Percentiles rank a stretch among this genome's conserved stretches.
phyloP scores from a whole-genome alignment of 2,888 invertebrate species.

The Sinodicranocentrus sp. region DNA sequence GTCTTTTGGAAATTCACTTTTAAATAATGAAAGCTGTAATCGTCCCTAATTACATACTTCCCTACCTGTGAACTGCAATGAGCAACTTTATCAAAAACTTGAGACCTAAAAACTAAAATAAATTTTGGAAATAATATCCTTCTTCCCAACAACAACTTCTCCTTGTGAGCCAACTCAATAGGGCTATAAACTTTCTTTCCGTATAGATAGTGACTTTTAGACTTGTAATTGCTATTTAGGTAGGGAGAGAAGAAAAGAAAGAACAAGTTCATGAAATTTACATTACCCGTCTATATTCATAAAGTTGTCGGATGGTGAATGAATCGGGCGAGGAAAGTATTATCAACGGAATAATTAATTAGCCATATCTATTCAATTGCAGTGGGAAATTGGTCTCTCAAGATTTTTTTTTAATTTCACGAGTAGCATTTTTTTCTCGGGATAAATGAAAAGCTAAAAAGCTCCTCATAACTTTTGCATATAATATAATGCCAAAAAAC shows the following conservation, averaged over 20 bases:
- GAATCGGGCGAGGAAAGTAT: background rate
- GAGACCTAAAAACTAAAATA: background rate
- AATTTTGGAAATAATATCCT: too few relatives aligned
- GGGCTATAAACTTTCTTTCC: too few relatives aligned
- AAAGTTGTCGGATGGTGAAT: too few relatives aligned
- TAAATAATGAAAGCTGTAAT: slow-evolving; percentile 58
- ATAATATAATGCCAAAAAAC: background rate
- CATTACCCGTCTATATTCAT: too few relatives aligned
- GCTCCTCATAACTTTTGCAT: background rate
- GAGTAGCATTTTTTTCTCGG: background rate
- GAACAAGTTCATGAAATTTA: background rate
- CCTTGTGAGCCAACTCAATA: too few relatives aligned
- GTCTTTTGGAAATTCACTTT: slow-evolving; percentile 34
- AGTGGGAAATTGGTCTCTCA: slow-evolving; percentile 30
- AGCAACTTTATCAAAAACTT: slow-evolving; percentile 33
- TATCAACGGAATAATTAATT: slow-evolving; percentile 43
- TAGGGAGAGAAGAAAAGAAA: too few relatives aligned
- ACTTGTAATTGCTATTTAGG: too few relatives aligned
- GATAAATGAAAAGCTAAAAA: slow-evolving; percentile 14
- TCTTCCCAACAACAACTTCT: too few relatives aligned
- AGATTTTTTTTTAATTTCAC: slow-evolving; percentile 28
- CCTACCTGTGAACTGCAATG: slow-evolving; percentile 8
- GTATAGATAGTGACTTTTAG: too few relatives aligned
- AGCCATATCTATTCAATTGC: slow-evolving; percentile 25
- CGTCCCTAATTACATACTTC: slow-evolving; percentile 53